These are phyloP conservation scores for Sardina pilchardus DNA, from an alignment of 2,113 vertebrate genomes.

Conservation along the genomic window DNA sequence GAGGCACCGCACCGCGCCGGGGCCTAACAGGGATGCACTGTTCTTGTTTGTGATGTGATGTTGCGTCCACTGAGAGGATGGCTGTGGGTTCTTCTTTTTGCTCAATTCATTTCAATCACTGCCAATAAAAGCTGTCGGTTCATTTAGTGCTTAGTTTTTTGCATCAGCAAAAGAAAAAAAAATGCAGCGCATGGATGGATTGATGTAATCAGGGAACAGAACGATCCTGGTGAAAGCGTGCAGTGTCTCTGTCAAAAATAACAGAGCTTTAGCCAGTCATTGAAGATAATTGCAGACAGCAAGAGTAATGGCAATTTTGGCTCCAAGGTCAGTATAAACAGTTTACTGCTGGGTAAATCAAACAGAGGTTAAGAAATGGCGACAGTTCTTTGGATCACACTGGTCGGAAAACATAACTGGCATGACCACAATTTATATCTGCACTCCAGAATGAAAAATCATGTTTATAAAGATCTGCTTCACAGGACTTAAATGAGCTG, in stretches of 20 bases:
- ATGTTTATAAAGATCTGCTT: conserved; percentile 1
- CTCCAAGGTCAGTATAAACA: conserved; percentile 1
- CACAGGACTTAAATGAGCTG: neutral
- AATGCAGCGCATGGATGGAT: neutral
- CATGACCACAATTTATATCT: neutral
- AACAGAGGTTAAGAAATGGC: conserved; percentile 23
- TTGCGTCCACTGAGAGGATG: conserved; percentile 38
- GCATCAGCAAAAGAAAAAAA: neutral
- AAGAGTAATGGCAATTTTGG: conserved; percentile 21
- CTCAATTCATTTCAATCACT: conserved; percentile 49
- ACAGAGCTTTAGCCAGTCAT: conserved; percentile 29
- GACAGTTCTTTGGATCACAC: conserved; percentile 30
- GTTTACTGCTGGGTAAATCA: conserved; percentile 39
- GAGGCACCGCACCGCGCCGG: neutral
- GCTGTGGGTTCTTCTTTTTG: conserved; percentile 45
- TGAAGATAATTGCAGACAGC: conserved; percentile 29
- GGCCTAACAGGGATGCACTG: neutral
- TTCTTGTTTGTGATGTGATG: conserved; percentile 12
- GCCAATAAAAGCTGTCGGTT: conserved; percentile 66
- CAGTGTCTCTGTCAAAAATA: conserved; percentile 24
- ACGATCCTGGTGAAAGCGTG: conserved; percentile 27
- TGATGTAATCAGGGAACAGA: conserved; percentile 2
- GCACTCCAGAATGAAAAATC: neutral
- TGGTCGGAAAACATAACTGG: neutral
- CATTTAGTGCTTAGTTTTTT: conserved; percentile 24